phyloP scores from a whole-genome alignment of 2,888 invertebrate genomes.

The Orthosia gracilis region DNA sequence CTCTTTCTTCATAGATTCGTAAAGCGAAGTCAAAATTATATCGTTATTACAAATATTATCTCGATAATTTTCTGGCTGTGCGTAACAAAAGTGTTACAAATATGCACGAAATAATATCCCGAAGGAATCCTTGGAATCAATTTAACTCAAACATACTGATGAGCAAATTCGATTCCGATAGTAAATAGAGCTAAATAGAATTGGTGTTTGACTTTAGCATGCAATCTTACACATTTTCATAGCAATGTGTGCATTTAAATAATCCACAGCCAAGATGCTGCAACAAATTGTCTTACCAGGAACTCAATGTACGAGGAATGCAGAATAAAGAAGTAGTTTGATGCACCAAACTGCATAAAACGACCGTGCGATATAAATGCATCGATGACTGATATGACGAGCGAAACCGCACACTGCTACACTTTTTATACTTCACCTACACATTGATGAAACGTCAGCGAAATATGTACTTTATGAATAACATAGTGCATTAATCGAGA shows the following conservation, averaged over 20 bases:
- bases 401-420: constrained; percentile 54
- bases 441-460: constrained; percentile 27
- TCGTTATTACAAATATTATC: not conserved
- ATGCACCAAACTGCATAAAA: constrained; percentile 76
- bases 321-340: constrained; percentile 80
- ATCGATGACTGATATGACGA: constrained; percentile 67
- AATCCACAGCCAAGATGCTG: constrained; percentile 46
- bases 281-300: constrained; percentile 83
- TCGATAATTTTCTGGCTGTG: not conserved
- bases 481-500: not conserved
- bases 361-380: constrained; percentile 65
- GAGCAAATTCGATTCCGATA: not conserved
- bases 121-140: not conserved
- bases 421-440: constrained; percentile 30
- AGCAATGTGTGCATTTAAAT: constrained; percentile 14
- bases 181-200: not conserved
- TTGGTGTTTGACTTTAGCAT: not conserved
- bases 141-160: not conserved
- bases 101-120: not conserved
- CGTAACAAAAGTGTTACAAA: too few relatives aligned
- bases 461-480: not conserved
- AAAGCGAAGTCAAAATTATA: not conserved
- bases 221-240: not conserved
- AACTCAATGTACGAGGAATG: constrained; percentile 86
- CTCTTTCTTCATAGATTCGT: not conserved